Evolutionary conservation across 2,888 invertebrate species (phyloP).

Genomic region (Rhaphigaster nebulosa): DNA sequence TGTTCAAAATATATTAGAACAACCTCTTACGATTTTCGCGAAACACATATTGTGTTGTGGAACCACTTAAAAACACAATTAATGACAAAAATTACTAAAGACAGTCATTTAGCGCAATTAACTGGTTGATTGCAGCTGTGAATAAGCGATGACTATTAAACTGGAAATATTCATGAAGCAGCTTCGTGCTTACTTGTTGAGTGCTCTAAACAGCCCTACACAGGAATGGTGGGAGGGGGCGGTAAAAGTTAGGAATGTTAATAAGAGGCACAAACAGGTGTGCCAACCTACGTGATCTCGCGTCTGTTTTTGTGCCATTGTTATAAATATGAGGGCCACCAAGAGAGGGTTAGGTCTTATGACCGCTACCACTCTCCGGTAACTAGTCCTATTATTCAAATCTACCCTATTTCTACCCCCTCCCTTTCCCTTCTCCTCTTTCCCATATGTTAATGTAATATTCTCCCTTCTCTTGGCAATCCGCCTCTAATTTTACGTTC

Average conservation of each 20-base stretch:
- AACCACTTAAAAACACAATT: background rate
- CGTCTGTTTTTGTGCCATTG: background rate
- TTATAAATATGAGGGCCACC: slow-evolving; percentile 4
- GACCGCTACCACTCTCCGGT: background rate
- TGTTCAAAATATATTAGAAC: background rate
- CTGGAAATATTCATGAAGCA: slow-evolving; percentile 37
- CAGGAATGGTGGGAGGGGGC: background rate
- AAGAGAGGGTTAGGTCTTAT: background rate
- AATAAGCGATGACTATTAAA: slow-evolving; percentile 31
- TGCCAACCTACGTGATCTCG: slow-evolving; percentile 4
- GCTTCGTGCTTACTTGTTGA: slow-evolving; percentile 41
- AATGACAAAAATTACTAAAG: background rate
- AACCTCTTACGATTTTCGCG: background rate
- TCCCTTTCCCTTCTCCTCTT: background rate
- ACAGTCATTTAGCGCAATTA: background rate
- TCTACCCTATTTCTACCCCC: slow-evolving; percentile 1
- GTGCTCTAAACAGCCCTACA: background rate
- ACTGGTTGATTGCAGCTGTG: background rate
- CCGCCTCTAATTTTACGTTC: background rate
- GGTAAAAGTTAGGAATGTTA: slow-evolving; percentile 29
- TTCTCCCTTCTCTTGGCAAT: slow-evolving; percentile 9
- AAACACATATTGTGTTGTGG: background rate
- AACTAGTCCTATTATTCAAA: slow-evolving; percentile 43
- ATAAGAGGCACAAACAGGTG: slow-evolving; percentile 35
- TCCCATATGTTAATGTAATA: slow-evolving; percentile 47